phyloP scores from a whole-genome alignment of 2,797 vertebrate species.

The Tachyglossus aculeatus region DNA sequence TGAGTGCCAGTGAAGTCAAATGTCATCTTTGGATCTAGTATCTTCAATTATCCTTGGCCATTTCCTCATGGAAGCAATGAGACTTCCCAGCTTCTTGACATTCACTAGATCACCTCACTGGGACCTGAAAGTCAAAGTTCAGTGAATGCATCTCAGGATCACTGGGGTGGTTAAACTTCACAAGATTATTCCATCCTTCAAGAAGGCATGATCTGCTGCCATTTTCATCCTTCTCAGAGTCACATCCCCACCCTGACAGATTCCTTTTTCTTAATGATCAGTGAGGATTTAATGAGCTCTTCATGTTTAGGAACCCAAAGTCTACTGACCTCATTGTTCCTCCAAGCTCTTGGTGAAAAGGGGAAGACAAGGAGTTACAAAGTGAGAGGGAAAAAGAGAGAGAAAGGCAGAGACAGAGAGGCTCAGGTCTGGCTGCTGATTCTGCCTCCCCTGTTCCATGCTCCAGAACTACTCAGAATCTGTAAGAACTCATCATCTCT shows the following conservation, averaged over 20 bases:
- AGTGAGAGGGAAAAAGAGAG: not conserved
- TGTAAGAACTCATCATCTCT: no score
- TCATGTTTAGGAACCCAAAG: not conserved
- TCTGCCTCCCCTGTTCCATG: no score
- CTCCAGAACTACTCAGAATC: no score
- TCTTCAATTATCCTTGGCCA: not conserved
- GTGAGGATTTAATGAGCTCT: not conserved
- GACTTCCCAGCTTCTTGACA: conserved; percentile 5
- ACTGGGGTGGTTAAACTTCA: not conserved
- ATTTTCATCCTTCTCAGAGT: conserved; percentile 11
- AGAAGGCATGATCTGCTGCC: not conserved
- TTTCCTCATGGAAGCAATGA: not conserved
- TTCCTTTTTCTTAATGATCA: not conserved
- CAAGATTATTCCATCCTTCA: not conserved
- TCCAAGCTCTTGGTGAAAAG: not conserved
- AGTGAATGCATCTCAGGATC: conserved; percentile 3
- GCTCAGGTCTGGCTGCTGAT: no score
- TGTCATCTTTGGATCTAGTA: conserved; percentile 29
- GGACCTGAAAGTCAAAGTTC: conserved; percentile 8
- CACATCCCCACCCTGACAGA: not conserved
- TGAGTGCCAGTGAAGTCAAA: conserved; percentile 4
- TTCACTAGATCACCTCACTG: not conserved
- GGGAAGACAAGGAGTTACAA: not conserved
- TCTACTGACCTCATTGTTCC: no score
- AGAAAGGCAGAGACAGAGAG: no score